These are phyloP conservation scores for Falcaria lacertinaria DNA, from an alignment of 2,888 invertebrate genomes.

Conservation along the genomic window DNA sequence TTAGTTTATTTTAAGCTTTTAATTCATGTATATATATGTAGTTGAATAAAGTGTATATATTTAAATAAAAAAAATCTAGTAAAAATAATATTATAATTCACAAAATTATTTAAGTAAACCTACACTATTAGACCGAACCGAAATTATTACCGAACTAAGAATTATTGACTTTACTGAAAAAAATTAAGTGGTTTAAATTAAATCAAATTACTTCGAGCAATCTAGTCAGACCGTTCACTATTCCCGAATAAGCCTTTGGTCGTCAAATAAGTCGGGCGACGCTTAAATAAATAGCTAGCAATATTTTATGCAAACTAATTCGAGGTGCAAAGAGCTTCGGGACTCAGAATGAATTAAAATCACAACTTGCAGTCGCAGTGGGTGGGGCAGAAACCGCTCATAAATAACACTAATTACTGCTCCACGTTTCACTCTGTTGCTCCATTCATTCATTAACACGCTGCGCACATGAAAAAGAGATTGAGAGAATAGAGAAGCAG, in stretches of 20 bases:
- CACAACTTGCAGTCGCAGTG: conserved; percentile 68
- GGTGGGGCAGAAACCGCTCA: conserved; percentile 63
- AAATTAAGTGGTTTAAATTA: no score
- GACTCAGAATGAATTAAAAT: conserved; percentile 71
- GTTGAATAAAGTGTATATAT: no score
- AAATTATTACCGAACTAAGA: no score
- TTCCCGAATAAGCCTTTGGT: conserved; percentile 42
- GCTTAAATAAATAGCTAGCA: conserved; percentile 57
- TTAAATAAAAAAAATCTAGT: no score
- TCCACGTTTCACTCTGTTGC: conserved; percentile 28
- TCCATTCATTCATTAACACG: conserved; percentile 42
- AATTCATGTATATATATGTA: no score
- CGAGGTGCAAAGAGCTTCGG: conserved; percentile 69
- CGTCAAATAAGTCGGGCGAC: conserved; percentile 41
- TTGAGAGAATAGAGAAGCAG: conserved; percentile 28
- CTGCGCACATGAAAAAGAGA: conserved; percentile 36
- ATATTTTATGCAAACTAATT: conserved; percentile 75
- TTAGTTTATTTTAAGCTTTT: no score
- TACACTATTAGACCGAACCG: no score
- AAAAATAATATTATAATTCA: no score
- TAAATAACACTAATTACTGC: conserved; percentile 72
- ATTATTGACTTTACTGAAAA: no score
- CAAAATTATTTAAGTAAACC: no score
- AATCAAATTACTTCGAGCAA: no score
- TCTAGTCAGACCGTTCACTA: conserved; percentile 17